A percentile compares a stretch with the other conserved stretches of the same genome.
Conservation (phyloP, 2,113 vertebrate species). For the Garra rufa region DNA sequence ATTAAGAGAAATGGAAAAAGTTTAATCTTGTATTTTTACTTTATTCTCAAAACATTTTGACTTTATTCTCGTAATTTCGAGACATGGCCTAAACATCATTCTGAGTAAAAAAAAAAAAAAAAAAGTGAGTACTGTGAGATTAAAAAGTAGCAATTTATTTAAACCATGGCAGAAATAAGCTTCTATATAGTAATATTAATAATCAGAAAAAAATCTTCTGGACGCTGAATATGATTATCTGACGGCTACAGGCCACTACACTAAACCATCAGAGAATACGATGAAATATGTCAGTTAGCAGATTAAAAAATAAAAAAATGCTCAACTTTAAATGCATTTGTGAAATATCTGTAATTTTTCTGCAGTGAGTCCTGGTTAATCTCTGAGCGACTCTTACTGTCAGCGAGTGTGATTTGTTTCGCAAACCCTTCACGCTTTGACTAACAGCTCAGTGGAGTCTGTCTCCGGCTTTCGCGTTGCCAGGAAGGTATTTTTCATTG, state of each 20-base stretch:
- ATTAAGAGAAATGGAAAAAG: too few relatives aligned
- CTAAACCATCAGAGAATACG: not conserved
- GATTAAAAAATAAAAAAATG: not conserved
- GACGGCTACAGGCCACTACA: not conserved
- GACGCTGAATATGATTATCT: too few relatives aligned
- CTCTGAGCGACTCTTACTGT: conserved; percentile 2
- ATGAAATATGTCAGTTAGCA: not conserved
- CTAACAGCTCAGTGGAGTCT: not conserved
- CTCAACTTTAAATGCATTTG: not conserved
- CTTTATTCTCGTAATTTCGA: too few relatives aligned
- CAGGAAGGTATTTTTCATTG: conserved; percentile 32
- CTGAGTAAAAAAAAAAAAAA: too few relatives aligned
- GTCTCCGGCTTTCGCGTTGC: not conserved
- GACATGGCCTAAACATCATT: too few relatives aligned
- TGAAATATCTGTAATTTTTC: not conserved
- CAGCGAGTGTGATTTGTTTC: not conserved
- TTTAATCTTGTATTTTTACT: too few relatives aligned
- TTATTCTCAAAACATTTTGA: too few relatives aligned
- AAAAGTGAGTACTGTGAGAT: too few relatives aligned
- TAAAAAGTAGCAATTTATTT: too few relatives aligned
- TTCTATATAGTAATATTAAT: too few relatives aligned
- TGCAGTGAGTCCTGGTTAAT: not conserved
- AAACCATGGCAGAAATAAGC: too few relatives aligned
- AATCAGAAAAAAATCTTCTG: too few relatives aligned
- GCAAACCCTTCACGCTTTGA: not conserved